Conservation (phyloP, 2,888 invertebrate species). For the Phania funesta region DNA sequence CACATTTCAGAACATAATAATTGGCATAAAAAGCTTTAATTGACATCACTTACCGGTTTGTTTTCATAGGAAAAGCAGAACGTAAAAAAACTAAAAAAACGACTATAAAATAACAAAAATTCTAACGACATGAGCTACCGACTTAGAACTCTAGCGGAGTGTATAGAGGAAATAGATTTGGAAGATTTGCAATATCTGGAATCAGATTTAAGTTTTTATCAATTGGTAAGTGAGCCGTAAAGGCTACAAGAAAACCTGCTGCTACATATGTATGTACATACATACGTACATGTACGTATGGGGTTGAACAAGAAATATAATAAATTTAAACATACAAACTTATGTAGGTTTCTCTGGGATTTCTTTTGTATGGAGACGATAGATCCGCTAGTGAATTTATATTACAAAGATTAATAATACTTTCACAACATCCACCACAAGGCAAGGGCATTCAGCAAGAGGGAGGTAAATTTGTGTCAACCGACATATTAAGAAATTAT, state of each 20-base stretch:
- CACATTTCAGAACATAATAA: too few species aligned
- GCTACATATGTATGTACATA: background rate
- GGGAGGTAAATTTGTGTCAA: slow-evolving; percentile 4
- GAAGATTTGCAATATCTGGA: slow-evolving; percentile 80
- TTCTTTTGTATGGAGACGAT: slow-evolving; percentile 76
- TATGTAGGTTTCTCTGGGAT: slow-evolving; percentile 75
- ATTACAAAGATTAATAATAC: slow-evolving; percentile 75
- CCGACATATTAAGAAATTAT: slow-evolving; percentile 72
- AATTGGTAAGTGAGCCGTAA: slow-evolving; percentile 77
- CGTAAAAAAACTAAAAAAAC: background rate
- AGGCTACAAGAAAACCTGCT: background rate
- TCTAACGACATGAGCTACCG: slow-evolving; percentile 11
- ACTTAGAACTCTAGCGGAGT: slow-evolving; percentile 27
- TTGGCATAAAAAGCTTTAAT: too few species aligned
- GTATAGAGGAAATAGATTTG: slow-evolving; percentile 67
- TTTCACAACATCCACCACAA: slow-evolving; percentile 54
- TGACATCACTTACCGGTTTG: background rate
- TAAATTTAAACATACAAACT: background rate
- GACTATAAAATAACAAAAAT: background rate
- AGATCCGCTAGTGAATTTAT: slow-evolving; percentile 72
- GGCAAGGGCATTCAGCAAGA: slow-evolving; percentile 13
- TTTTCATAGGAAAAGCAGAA: background rate
- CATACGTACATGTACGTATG: background rate
- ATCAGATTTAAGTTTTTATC: slow-evolving; percentile 80
- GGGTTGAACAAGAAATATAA: background rate